phyloP scores from a whole-genome alignment of 2,113 vertebrate species.

The Acrocephalus arundinaceus region DNA sequence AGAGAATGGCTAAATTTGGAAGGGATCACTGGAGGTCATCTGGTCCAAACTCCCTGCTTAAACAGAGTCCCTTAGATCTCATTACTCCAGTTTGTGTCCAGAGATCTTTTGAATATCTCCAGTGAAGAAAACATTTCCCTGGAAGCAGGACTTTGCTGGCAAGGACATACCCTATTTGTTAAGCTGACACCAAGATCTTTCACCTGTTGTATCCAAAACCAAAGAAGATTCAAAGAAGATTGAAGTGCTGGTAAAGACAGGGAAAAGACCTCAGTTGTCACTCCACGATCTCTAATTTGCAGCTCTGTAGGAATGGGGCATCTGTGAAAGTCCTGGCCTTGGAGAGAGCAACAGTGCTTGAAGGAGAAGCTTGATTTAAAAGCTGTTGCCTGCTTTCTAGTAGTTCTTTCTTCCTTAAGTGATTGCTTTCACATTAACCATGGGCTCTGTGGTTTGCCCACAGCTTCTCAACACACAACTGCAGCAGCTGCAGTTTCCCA shows the following conservation, averaged over 20 bases:
- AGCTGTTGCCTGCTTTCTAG: background rate
- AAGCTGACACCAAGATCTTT: background rate
- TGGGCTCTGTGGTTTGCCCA: background rate
- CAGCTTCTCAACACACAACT: background rate
- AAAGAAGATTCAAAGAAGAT: background rate
- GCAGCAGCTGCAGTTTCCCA: background rate
- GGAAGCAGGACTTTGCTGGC: background rate
- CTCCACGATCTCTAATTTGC: background rate
- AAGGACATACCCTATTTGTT: background rate
- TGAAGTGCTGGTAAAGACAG: background rate
- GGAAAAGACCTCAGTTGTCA: background rate
- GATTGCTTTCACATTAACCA: background rate
- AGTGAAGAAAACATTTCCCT: background rate
- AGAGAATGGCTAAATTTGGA: background rate
- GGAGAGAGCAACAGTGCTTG: background rate
- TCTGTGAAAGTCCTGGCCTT: background rate
- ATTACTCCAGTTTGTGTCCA: background rate
- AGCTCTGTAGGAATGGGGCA: background rate
- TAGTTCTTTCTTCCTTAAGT: background rate
- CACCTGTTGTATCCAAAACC: background rate
- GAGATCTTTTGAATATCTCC: background rate
- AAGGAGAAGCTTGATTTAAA: background rate
- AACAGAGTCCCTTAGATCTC: background rate
- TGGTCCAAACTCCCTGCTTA: background rate
- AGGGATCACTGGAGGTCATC: background rate